Evolutionary conservation across 1,140 invertebrate species (phyloP).

Genomic region (Rhagoletis zephyria): DNA sequence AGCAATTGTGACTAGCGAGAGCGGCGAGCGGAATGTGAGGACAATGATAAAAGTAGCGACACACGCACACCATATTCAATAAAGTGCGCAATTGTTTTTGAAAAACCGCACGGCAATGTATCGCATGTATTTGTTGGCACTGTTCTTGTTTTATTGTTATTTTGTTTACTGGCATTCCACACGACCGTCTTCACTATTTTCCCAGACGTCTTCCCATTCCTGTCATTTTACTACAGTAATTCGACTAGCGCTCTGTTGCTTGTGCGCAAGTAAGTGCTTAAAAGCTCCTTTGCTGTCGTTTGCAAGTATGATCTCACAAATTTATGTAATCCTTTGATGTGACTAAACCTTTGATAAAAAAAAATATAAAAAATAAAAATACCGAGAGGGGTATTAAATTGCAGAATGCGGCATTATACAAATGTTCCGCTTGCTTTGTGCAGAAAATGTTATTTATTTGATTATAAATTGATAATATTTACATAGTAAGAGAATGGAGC

Average conservation of each 20-base stretch:
- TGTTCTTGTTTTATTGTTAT: neutral
- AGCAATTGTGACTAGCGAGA: too few species aligned
- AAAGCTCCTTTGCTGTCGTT: neutral
- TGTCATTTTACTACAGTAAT: neutral
- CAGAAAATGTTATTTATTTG: too few species aligned
- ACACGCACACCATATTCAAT: too few species aligned
- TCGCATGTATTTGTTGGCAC: neutral
- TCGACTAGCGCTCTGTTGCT: neutral
- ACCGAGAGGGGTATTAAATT: neutral
- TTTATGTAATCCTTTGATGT: conserved; percentile 50
- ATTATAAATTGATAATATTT: too few species aligned
- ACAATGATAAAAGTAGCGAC: too few species aligned
- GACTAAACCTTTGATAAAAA: conserved; percentile 30
- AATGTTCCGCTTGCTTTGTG: neutral
- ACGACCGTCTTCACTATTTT: neutral
- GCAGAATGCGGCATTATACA: neutral
- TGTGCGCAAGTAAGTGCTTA: neutral
- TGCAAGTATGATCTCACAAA: conserved; percentile 41
- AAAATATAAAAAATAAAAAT: too few species aligned
- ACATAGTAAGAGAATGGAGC: too few species aligned
- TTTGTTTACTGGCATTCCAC: neutral
- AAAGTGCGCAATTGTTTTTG: too few species aligned
- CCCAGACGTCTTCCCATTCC: neutral
- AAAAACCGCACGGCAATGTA: too few species aligned
- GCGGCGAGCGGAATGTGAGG: too few species aligned